Conservation (phyloP, 1,140 invertebrate genomes). For the Probaryconus sp. region DNA sequence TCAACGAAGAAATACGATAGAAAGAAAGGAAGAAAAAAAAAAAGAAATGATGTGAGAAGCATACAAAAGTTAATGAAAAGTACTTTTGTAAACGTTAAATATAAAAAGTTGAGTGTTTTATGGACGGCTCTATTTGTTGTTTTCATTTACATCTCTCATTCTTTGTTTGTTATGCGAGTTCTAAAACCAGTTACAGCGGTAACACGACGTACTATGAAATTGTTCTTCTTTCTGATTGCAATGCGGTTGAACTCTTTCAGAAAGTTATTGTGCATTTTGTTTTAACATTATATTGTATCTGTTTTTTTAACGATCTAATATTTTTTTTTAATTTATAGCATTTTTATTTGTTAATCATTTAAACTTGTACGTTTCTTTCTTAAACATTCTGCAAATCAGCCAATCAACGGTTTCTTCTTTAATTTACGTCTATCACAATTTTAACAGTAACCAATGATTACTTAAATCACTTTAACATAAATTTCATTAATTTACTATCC, state of each 20-base stretch:
- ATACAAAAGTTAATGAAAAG: conserved; percentile 51
- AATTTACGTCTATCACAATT: no score
- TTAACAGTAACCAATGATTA: no score
- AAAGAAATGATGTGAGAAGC: conserved; percentile 24
- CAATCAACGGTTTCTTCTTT: no score
- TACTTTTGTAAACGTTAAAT: conserved; percentile 54
- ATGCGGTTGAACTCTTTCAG: conserved; percentile 5
- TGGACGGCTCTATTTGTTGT: conserved; percentile 50
- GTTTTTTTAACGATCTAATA: not conserved
- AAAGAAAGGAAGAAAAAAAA: conserved; percentile 18
- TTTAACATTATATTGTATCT: conserved; percentile 20
- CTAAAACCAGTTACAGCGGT: conserved; percentile 53
- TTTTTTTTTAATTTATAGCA: conserved; percentile 6
- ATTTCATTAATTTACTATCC: no score
- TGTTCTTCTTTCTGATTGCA: conserved; percentile 34
- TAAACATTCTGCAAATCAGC: no score
- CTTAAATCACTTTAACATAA: no score
- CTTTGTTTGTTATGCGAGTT: conserved; percentile 44
- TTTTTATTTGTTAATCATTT: no score
- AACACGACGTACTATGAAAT: conserved; percentile 44
- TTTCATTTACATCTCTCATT: conserved; percentile 53
- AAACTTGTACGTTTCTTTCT: no score
- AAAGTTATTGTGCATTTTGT: conserved; percentile 27
- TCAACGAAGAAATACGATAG: conserved; percentile 20
- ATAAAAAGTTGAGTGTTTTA: conserved; percentile 58